Conservation (phyloP, 30 jellyfish, hydroid and myxozoan genomes). For the Aurelia sp. region DNA sequence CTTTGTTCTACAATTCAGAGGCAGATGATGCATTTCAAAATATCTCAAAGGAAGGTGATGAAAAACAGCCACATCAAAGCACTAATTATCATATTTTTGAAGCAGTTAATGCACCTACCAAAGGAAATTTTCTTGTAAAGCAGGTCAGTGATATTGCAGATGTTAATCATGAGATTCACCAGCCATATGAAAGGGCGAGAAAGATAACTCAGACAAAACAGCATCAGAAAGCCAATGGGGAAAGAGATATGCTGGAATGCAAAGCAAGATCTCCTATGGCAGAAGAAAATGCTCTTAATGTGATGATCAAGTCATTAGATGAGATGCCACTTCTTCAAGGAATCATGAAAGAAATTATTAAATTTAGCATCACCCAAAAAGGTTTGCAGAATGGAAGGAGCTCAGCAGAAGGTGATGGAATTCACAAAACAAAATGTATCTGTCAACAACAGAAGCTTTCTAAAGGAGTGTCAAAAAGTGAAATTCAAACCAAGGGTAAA, state of each 20-base stretch:
- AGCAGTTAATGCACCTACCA: too few species aligned
- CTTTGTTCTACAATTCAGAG: constrained; percentile 40
- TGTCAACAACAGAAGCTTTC: neutral
- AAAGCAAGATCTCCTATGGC: neutral
- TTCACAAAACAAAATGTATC: neutral
- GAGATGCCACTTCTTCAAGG: constrained; percentile 65
- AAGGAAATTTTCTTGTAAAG: too few species aligned
- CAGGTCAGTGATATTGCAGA: too few species aligned
- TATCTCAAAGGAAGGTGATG: neutral
- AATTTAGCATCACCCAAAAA: constrained; percentile 1
- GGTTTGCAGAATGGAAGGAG: neutral
- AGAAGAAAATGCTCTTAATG: neutral
- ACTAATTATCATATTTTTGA: too few species aligned
- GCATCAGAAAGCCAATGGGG: too few species aligned
- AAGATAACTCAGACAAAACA: too few species aligned
- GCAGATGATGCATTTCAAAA: neutral
- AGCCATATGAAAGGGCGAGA: too few species aligned
- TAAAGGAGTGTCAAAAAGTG: neutral
- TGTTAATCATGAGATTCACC: too few species aligned
- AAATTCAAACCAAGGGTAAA: neutral
- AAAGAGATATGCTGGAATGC: too few species aligned
- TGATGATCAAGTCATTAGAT: constrained; percentile 19
- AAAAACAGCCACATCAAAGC: too few species aligned
- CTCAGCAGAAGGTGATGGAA: neutral
- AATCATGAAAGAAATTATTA: constrained; percentile 37